phyloP scores from a whole-genome alignment of 2,113 vertebrate species.

The Miniopterus natalensis region DNA sequence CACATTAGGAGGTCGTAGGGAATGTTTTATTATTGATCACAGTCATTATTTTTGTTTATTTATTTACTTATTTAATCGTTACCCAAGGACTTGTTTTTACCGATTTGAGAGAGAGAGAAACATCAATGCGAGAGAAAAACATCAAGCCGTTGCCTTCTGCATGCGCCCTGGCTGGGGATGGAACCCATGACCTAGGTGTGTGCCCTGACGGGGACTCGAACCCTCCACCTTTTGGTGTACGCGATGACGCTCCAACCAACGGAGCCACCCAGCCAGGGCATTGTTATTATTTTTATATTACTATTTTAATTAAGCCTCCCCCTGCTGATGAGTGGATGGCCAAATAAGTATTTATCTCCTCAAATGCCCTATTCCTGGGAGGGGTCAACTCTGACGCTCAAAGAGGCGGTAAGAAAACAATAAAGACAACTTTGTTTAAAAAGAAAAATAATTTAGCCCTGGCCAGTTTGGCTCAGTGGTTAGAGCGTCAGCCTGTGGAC shows the following conservation, averaged over 20 bases:
- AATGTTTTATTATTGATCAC: slow-evolving; percentile 67
- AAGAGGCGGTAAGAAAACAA: slow-evolving; percentile 57
- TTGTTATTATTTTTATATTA: slow-evolving; percentile 64
- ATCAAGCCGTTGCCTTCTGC: not conserved
- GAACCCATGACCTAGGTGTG: not conserved
- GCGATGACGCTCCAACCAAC: not conserved
- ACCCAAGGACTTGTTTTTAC: not conserved
- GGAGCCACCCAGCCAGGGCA: not conserved
- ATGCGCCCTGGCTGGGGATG: too few relatives aligned
- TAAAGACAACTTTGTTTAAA: slow-evolving; percentile 73
- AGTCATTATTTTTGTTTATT: slow-evolving; percentile 53
- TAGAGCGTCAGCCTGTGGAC: too few relatives aligned
- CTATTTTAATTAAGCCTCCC: slow-evolving; percentile 75
- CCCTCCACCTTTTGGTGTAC: not conserved
- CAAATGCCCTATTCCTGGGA: slow-evolving; percentile 4
- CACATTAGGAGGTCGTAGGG: slow-evolving; percentile 69
- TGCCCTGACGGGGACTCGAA: not conserved
- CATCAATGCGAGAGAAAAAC: not conserved
- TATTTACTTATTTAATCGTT: not conserved
- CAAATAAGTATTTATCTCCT: slow-evolving; percentile 76
- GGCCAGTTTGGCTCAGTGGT: too few relatives aligned
- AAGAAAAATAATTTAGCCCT: too few relatives aligned
- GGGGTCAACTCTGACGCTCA: not conserved
- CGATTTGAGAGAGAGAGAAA: not conserved
- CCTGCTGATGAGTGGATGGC: not conserved